phyloP scores from a whole-genome alignment of 2,888 invertebrate genomes.

The Drosophila quinaria region DNA sequence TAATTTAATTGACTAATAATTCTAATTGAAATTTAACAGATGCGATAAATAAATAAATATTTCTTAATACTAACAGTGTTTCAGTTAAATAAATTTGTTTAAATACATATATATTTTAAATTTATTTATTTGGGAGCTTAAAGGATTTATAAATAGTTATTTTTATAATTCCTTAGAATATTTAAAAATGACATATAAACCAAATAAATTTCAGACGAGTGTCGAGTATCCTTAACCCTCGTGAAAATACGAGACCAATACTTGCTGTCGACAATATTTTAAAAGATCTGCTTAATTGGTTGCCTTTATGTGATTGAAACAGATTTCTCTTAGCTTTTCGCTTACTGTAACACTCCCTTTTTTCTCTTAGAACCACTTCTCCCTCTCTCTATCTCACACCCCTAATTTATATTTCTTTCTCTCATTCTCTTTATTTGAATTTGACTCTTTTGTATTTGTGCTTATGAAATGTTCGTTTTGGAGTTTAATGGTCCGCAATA shows the following conservation, averaged over 20 bases:
- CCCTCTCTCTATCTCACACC: not conserved
- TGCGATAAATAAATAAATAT: too few relatives aligned
- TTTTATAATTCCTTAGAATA: too few relatives aligned
- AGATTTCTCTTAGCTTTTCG: not conserved
- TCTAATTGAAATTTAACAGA: too few relatives aligned
- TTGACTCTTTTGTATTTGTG: conserved; percentile 31
- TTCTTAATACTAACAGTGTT: not conserved
- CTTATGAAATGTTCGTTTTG: conserved; percentile 39
- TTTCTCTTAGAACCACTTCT: too few relatives aligned
- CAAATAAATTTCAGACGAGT: not conserved
- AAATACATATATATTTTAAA: too few relatives aligned
- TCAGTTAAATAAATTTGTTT: too few relatives aligned
- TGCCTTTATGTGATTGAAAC: not conserved
- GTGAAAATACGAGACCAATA: not conserved
- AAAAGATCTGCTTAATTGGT: conserved; percentile 6
- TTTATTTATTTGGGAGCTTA: too few relatives aligned
- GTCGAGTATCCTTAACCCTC: not conserved
- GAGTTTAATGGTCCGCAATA: conserved; percentile 70
- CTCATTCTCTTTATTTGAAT: not conserved
- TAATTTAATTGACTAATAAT: too few relatives aligned
- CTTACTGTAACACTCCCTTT: conserved; percentile 1
- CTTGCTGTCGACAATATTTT: not conserved
- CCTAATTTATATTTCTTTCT: not conserved
- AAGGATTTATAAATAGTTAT: too few relatives aligned
- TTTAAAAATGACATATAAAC: not conserved